A percentile compares a stretch with the other conserved stretches of the same genome.
phyloP scores from a whole-genome alignment of 2,888 invertebrate genomes.

The Seira sanloemensis region DNA sequence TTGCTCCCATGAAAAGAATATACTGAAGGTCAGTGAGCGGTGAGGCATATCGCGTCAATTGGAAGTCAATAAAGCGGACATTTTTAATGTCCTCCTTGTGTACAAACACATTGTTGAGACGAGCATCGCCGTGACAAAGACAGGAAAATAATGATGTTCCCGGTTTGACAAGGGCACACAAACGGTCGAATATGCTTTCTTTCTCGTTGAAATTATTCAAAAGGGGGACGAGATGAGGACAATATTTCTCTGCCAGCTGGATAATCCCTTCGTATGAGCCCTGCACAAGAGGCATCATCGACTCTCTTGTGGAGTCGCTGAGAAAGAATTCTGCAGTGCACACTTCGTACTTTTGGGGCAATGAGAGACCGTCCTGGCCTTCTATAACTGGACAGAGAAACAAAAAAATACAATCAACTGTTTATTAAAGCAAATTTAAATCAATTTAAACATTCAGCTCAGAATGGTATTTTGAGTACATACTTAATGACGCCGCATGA shows the following conservation, averaged over 20 bases:
- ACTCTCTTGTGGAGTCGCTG: conserved; percentile 41
- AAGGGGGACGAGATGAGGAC: conserved; percentile 62
- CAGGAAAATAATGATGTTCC: conserved; percentile 66
- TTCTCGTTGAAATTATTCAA: conserved; percentile 65
- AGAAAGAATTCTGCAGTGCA: conserved; percentile 65
- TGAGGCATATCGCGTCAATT: conserved; percentile 82
- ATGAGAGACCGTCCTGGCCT: conserved; percentile 53
- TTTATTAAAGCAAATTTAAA: too few relatives aligned
- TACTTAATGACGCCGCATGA: conserved; percentile 71
- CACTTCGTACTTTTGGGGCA: conserved; percentile 68
- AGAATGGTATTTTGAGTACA: neutral
- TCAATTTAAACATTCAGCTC: neutral
- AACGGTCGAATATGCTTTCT: conserved; percentile 64
- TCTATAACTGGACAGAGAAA: conserved; percentile 65
- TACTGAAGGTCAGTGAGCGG: conserved; percentile 82
- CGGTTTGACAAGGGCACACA: conserved; percentile 60
- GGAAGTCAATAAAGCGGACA: conserved; percentile 82
- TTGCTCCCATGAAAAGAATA: conserved; percentile 79
- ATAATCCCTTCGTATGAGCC: conserved; percentile 66
- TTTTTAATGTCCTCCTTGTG: conserved; percentile 13
- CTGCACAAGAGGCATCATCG: conserved; percentile 47
- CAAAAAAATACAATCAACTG: too few relatives aligned
- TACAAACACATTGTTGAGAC: conserved; percentile 69
- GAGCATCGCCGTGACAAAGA: conserved; percentile 70
- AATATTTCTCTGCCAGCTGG: conserved; percentile 62